Percentiles rank a stretch among this genome's conserved stretches.
Conservation (phyloP, 2,113 vertebrate species). For the Hemiscyllium ocellatum region DNA sequence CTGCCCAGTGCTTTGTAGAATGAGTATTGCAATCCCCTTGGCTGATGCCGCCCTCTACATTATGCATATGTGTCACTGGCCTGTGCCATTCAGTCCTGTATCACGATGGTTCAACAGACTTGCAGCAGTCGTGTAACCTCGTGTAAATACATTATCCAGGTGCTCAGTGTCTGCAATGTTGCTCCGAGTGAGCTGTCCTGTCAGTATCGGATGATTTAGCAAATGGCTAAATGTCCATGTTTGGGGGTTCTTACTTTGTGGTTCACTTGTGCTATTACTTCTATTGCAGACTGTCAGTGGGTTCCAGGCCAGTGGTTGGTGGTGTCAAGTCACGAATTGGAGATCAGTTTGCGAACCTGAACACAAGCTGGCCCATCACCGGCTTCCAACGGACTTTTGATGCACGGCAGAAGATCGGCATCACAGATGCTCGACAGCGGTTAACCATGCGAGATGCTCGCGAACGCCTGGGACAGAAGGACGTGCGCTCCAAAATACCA, state of each 20-base stretch:
- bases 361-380: slow-evolving; percentile 46
- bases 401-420: slow-evolving; percentile 86
- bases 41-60: too few species aligned
- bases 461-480: slow-evolving; percentile 83
- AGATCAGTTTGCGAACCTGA: slow-evolving; percentile 52
- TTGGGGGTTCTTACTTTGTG: neutral
- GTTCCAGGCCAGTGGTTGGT: slow-evolving; percentile 41
- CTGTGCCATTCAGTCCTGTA: too few species aligned
- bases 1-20: too few species aligned
- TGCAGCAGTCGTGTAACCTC: too few species aligned
- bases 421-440: slow-evolving; percentile 73
- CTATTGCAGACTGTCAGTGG: neutral
- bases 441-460: slow-evolving; percentile 85
- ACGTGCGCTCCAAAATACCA: slow-evolving; percentile 84
- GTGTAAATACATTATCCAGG: too few species aligned
- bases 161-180: neutral
- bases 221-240: too few species aligned
- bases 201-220: neutral
- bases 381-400: slow-evolving; percentile 71
- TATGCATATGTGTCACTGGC: too few species aligned
- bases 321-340: slow-evolving; percentile 60
- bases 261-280: neutral
- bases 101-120: too few species aligned
- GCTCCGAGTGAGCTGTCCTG: neutral
- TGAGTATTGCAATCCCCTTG: too few species aligned